These are phyloP conservation scores for Boloria euphrosyne DNA, from an alignment of 2,888 invertebrate genomes.

Conservation along the genomic window DNA sequence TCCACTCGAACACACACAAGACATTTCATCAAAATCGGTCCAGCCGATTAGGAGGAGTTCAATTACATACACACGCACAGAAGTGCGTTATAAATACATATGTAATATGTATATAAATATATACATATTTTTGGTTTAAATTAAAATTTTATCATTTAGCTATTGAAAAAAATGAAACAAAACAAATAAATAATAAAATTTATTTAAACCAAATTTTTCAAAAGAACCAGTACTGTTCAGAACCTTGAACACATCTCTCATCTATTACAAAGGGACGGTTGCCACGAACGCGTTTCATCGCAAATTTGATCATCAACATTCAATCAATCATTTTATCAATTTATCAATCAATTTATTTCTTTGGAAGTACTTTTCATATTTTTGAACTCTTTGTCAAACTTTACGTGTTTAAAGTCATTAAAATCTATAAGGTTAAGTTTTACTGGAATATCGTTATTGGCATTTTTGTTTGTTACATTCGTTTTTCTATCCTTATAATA, in stretches of 20 bases:
- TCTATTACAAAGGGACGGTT: constrained; percentile 2
- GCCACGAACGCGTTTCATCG: constrained; percentile 2
- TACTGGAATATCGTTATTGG: not conserved
- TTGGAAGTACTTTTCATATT: not conserved
- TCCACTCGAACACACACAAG: too few relatives aligned
- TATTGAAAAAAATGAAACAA: not conserved
- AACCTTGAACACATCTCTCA: constrained; percentile 1
- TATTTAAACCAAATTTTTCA: not conserved
- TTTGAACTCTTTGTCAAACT: not conserved
- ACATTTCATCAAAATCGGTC: too few relatives aligned
- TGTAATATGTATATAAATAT: not conserved
- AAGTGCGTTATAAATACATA: too few relatives aligned
- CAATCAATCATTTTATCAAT: too few relatives aligned
- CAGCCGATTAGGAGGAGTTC: too few relatives aligned
- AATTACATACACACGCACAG: too few relatives aligned
- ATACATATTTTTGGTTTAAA: not conserved
- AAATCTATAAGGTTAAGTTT: constrained; percentile 1
- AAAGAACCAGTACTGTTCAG: constrained; percentile 19
- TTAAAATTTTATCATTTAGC: not conserved
- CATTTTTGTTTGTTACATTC: not conserved
- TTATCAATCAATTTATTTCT: constrained; percentile 9
- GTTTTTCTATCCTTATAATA: not conserved
- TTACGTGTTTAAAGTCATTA: not conserved
- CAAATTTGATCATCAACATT: constrained; percentile 12
- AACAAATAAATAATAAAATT: not conserved